Conservation (phyloP, 1,140 invertebrate species). For the Microplitis mediator region DNA sequence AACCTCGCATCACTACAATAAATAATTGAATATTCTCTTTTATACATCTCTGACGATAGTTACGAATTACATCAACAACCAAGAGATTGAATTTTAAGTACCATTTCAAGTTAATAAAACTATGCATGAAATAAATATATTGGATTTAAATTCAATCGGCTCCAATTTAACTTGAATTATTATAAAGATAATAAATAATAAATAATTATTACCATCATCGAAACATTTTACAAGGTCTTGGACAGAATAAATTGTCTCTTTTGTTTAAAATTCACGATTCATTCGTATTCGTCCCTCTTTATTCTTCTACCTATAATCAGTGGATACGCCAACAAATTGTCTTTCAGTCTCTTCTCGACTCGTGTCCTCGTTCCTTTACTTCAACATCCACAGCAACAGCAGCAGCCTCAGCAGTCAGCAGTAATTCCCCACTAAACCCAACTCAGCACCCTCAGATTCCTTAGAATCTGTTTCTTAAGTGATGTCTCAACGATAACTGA, state of each 20-base stretch:
- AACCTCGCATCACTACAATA: background rate
- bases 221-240: too few relatives aligned
- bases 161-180: too few relatives aligned
- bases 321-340: constrained; percentile 37
- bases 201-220: background rate
- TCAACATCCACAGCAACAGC: background rate
- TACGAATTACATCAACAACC: too few relatives aligned
- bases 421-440: background rate
- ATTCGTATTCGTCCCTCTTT: constrained; percentile 1
- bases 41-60: too few relatives aligned
- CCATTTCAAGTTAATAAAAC: too few relatives aligned
- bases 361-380: constrained; percentile 14
- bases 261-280: background rate
- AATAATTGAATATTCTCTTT: background rate
- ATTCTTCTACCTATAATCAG: constrained; percentile 26
- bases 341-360: constrained; percentile 28
- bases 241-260: background rate
- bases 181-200: background rate
- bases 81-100: too few relatives aligned
- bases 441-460: constrained; percentile 1
- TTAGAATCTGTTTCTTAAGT: background rate
- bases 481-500: background rate
- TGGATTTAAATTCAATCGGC: too few relatives aligned
- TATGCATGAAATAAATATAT: too few relatives aligned
- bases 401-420: too few relatives aligned